Evolutionary conservation across 2,113 vertebrate species (phyloP).

Genomic region (Salvator merianae): DNA sequence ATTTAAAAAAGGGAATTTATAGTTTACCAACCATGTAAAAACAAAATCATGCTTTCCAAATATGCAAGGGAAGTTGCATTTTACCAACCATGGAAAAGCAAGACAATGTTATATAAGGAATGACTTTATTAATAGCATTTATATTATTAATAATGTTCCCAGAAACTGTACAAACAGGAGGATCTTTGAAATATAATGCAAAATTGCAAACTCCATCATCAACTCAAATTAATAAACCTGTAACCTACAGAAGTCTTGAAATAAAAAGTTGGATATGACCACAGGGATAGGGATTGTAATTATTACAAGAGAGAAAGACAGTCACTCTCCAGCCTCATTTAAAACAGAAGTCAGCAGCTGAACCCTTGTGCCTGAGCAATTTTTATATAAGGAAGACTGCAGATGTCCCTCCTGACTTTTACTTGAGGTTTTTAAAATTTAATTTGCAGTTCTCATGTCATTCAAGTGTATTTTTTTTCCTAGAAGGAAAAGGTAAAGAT

Average conservation of each 20-base stretch:
- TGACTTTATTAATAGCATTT: too few species aligned
- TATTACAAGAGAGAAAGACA: not conserved
- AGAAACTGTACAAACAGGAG: too few species aligned
- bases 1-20: too few species aligned
- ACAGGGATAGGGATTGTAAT: not conserved
- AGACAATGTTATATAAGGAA: too few species aligned
- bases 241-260: not conserved
- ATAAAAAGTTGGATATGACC: conserved; percentile 10
- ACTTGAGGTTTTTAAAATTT: conserved; percentile 25
- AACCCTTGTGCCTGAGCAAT: conserved; percentile 6
- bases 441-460: not conserved
- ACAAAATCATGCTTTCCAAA: too few species aligned
- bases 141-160: too few species aligned
- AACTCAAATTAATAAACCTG: not conserved
- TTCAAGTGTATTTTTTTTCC: conserved; percentile 39
- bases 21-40: too few species aligned
- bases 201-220: not conserved
- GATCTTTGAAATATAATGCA: not conserved
- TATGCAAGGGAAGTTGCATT: too few species aligned
- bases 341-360: not conserved
- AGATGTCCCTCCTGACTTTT: conserved; percentile 26
- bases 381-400: conserved; percentile 29
- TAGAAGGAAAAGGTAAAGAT: conserved; percentile 15
- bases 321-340: not conserved
- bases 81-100: too few species aligned